phyloP scores from a whole-genome alignment of 2,797 vertebrate species.

The Sebastes itinus region DNA sequence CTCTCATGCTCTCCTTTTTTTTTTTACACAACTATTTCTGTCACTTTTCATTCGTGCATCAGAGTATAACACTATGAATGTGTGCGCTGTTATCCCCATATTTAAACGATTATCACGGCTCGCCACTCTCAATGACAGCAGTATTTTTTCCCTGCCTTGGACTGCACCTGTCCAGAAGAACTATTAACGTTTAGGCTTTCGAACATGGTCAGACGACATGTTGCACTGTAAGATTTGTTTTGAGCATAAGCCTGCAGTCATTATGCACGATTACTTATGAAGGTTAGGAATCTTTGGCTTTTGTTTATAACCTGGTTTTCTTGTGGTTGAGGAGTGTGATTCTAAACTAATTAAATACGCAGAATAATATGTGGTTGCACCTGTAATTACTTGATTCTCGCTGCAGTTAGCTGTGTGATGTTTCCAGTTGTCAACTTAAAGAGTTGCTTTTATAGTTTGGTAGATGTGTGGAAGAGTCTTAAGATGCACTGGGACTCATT shows the following conservation, averaged over 20 bases:
- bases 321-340: background rate
- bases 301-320: background rate
- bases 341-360: background rate
- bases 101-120: background rate
- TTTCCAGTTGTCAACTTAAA: background rate
- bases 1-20: background rate
- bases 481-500: conserved; percentile 20
- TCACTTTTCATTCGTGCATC: background rate
- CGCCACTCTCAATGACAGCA: background rate
- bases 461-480: background rate
- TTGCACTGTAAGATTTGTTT: background rate
- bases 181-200: background rate
- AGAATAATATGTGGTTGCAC: background rate
- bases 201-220: background rate
- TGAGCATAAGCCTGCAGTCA: background rate
- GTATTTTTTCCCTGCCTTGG: background rate
- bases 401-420: background rate
- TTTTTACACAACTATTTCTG: background rate
- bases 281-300: background rate
- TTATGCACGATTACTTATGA: background rate
- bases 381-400: background rate
- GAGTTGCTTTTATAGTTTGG: background rate
- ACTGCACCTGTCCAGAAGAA: background rate
- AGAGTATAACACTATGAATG: background rate
- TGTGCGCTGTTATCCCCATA: background rate